Percentiles rank a stretch among this genome's conserved stretches.
phyloP scores from a whole-genome alignment of 2,888 invertebrate species.

The Troides oblongomaculatus region DNA sequence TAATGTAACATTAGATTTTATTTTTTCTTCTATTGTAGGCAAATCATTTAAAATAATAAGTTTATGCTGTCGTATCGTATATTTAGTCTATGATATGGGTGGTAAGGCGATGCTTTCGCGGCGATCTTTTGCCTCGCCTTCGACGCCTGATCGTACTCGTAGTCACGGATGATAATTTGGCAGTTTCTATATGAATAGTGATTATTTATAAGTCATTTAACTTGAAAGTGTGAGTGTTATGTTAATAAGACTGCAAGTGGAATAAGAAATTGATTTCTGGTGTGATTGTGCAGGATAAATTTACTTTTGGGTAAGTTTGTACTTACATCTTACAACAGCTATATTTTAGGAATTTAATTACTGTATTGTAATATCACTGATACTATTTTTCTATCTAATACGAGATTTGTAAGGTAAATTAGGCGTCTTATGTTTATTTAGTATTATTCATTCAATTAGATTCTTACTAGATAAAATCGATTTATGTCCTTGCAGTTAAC shows the following conservation, averaged over 20 bases:
- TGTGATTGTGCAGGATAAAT: slow-evolving; percentile 25
- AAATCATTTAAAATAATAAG: background rate
- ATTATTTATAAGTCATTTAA: slow-evolving; percentile 51
- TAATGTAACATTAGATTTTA: background rate
- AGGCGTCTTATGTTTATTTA: background rate
- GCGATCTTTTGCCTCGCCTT: slow-evolving; percentile 66
- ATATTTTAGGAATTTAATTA: slow-evolving; percentile 3
- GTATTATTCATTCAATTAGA: background rate
- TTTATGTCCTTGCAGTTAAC: background rate
- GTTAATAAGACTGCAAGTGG: slow-evolving; percentile 51
- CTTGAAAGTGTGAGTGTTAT: slow-evolving; percentile 55
- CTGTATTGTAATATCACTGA: background rate
- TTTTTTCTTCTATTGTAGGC: background rate
- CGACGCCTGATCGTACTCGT: slow-evolving; percentile 72
- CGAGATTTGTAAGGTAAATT: background rate
- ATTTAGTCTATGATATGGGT: slow-evolving; percentile 58
- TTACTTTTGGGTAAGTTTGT: slow-evolving; percentile 27
- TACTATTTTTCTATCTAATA: background rate
- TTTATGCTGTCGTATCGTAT: slow-evolving; percentile 7
- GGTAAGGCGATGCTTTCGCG: slow-evolving; percentile 67
- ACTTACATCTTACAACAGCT: background rate
- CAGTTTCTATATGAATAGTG: slow-evolving; percentile 63
- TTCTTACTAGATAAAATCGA: slow-evolving; percentile 2
- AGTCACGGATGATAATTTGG: slow-evolving; percentile 67
- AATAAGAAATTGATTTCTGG: slow-evolving; percentile 39